phyloP scores from a whole-genome alignment of 1,140 invertebrate genomes.

The Asobara japonica region DNA sequence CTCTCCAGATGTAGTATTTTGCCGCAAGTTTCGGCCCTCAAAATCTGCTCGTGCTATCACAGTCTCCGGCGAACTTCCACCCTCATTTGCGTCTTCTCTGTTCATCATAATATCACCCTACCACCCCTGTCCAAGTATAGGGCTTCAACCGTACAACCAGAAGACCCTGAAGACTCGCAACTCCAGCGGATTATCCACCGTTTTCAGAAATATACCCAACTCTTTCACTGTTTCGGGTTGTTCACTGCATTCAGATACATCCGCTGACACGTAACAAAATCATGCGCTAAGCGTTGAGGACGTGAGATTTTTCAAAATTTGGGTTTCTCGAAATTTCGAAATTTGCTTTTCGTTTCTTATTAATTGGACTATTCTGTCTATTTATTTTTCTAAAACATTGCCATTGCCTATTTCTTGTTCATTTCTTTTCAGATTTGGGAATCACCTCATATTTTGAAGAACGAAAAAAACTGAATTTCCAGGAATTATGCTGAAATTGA shows the following conservation, averaged over 20 bases:
- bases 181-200: background rate
- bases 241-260: conserved; percentile 8
- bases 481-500: no score
- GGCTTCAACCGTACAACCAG: background rate
- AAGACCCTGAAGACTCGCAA: background rate
- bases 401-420: no score
- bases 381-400: no score
- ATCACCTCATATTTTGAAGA: no score
- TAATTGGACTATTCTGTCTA: no score
- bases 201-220: conserved; percentile 29
- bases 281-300: no score
- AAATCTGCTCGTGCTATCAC: conserved; percentile 52
- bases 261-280: no score
- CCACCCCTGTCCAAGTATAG: background rate
- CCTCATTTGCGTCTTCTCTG: conserved; percentile 48
- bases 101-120: conserved; percentile 45
- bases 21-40: conserved; percentile 43
- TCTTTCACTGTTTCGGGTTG: conserved; percentile 42
- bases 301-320: no score
- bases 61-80: conserved; percentile 54
- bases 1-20: conserved; percentile 41
- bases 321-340: no score
- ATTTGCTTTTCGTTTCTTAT: no score
- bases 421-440: no score
- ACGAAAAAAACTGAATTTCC: no score